These are phyloP conservation scores for Melieria omissa DNA, from an alignment of 2,888 invertebrate species.

Conservation along the genomic window DNA sequence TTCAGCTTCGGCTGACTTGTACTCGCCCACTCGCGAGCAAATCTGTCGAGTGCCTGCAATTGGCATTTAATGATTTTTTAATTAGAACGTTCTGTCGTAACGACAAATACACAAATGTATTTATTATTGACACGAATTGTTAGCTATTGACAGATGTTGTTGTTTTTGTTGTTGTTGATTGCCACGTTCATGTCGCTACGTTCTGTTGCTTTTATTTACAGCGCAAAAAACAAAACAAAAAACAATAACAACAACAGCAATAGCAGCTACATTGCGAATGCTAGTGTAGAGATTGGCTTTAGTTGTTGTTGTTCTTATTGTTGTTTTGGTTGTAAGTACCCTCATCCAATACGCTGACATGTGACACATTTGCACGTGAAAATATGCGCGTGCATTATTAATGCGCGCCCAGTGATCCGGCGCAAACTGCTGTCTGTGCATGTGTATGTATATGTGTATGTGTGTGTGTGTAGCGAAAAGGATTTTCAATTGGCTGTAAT, in stretches of 20 bases:
- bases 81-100: conserved; percentile 46
- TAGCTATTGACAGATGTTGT: background rate
- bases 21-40: no score
- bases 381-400: conserved; percentile 30
- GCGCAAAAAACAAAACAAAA: conserved; percentile 24
- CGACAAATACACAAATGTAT: conserved; percentile 32
- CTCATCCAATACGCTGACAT: conserved; percentile 41
- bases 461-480: conserved; percentile 8
- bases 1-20: no score
- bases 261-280: background rate
- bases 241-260: conserved; percentile 15
- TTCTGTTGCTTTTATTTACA: conserved; percentile 26
- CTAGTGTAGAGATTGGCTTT: conserved; percentile 25
- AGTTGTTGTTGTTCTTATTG: conserved; percentile 32
- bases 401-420: conserved; percentile 17
- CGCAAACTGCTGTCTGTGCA: no score
- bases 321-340: conserved; percentile 28
- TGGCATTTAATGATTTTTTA: conserved; percentile 48
- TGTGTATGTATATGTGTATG: background rate
- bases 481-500: conserved; percentile 29
- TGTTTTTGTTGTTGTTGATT: conserved; percentile 9
- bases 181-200: conserved; percentile 6
- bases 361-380: conserved; percentile 42
- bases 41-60: no score
- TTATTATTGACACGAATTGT: conserved; percentile 40